A percentile compares a stretch with the other conserved stretches of the same genome.
Evolutionary conservation across 2,888 invertebrate species (phyloP).

Genomic region (Sarcophaga rosellei): DNA sequence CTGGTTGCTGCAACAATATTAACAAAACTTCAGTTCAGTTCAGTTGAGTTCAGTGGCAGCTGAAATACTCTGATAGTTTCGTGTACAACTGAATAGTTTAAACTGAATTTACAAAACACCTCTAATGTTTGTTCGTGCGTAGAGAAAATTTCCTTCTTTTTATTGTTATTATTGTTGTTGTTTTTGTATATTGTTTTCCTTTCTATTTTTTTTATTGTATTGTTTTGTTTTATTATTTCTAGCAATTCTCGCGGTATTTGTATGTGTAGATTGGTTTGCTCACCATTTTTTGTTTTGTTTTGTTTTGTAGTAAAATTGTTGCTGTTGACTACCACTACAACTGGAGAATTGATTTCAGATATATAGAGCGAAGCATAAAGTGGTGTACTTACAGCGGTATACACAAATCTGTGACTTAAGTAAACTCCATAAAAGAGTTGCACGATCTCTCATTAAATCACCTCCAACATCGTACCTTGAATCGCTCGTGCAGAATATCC

Average conservation of each 20-base stretch:
- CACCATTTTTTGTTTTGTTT: neutral
- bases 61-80: neutral
- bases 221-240: conserved; percentile 29
- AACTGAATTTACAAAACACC: conserved; percentile 28
- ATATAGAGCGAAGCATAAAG: neutral
- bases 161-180: conserved; percentile 1
- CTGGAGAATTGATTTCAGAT: neutral
- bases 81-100: neutral
- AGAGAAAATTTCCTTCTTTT: neutral
- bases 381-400: neutral
- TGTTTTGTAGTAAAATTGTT: neutral
- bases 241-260: conserved; percentile 43
- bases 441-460: too few species aligned
- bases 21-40: conserved; percentile 6
- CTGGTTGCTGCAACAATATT: neutral
- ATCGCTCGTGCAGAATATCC: too few species aligned
- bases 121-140: conserved; percentile 56
- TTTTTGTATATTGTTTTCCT: neutral
- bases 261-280: conserved; percentile 50
- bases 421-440: too few species aligned
- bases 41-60: neutral
- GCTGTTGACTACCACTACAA: neutral
- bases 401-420: too few species aligned
- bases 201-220: neutral
- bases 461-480: too few species aligned